Conservation (phyloP, 2,113 vertebrate genomes). For the Thomomys bottae region DNA sequence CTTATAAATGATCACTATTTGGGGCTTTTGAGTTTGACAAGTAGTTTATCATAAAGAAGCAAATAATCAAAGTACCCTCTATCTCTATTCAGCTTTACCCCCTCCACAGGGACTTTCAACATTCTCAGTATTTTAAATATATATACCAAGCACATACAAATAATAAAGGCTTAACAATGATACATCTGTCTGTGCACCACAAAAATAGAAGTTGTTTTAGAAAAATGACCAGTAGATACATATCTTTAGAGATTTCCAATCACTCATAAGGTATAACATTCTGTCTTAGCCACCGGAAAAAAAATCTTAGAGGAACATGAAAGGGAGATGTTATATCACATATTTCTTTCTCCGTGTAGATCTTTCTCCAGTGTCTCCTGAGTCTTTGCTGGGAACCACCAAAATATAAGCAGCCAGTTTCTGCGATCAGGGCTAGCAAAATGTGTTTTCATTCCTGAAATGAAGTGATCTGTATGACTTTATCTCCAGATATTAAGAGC, state of each 20-base stretch:
- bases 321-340: background rate
- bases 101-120: background rate
- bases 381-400: background rate
- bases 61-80: background rate
- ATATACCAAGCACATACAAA: background rate
- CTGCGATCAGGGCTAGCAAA: background rate
- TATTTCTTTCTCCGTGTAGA: background rate
- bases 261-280: background rate
- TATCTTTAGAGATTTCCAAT: background rate
- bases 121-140: background rate
- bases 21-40: background rate
- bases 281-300: background rate
- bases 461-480: background rate
- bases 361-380: background rate
- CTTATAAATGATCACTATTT: background rate
- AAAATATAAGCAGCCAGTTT: background rate
- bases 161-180: background rate
- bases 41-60: background rate
- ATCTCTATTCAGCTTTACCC: background rate
- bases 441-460: conserved; percentile 4
- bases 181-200: background rate
- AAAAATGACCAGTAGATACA: background rate
- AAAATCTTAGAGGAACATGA: background rate
- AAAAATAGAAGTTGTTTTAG: background rate
- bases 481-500: background rate